Conservation (phyloP, 1,140 invertebrate species). For the Piezodorus guildinii region DNA sequence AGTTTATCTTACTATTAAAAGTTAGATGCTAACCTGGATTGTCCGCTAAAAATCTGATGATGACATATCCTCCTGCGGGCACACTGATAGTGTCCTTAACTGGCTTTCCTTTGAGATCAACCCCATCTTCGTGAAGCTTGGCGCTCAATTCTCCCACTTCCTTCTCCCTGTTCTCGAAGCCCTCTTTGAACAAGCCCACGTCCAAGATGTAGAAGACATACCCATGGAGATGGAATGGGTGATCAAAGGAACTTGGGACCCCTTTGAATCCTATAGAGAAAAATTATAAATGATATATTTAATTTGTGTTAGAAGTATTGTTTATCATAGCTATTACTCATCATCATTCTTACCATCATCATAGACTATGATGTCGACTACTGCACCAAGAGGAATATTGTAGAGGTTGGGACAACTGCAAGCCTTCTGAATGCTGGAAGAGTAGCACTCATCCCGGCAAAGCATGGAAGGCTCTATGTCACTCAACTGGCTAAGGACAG, state of each 20-base stretch:
- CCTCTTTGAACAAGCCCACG: constrained; percentile 35
- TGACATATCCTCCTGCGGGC: constrained; percentile 75
- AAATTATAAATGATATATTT: not conserved
- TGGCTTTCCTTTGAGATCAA: constrained; percentile 57
- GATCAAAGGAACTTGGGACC: constrained; percentile 42
- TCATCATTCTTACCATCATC: constrained; percentile 20
- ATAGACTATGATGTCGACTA: constrained; percentile 26
- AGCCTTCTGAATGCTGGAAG: not conserved
- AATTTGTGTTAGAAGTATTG: too few relatives aligned
- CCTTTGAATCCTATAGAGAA: not conserved
- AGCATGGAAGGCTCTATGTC: constrained; percentile 30
- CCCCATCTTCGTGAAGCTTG: constrained; percentile 52
- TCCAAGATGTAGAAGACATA: constrained; percentile 60
- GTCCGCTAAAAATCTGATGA: constrained; percentile 38
- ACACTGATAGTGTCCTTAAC: constrained; percentile 83
- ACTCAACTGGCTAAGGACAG: constrained; percentile 38
- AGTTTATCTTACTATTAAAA: too few relatives aligned
- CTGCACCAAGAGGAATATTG: constrained; percentile 19
- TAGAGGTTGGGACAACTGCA: constrained; percentile 25
- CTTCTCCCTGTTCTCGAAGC: constrained; percentile 49
- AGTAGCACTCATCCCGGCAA: constrained; percentile 20
- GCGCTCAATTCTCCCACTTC: constrained; percentile 54
- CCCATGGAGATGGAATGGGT: constrained; percentile 84
- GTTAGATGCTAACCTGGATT: constrained; percentile 37
- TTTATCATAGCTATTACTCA: too few relatives aligned